phyloP scores from a whole-genome alignment of 2,888 invertebrate genomes.

The Elmis aenea region DNA sequence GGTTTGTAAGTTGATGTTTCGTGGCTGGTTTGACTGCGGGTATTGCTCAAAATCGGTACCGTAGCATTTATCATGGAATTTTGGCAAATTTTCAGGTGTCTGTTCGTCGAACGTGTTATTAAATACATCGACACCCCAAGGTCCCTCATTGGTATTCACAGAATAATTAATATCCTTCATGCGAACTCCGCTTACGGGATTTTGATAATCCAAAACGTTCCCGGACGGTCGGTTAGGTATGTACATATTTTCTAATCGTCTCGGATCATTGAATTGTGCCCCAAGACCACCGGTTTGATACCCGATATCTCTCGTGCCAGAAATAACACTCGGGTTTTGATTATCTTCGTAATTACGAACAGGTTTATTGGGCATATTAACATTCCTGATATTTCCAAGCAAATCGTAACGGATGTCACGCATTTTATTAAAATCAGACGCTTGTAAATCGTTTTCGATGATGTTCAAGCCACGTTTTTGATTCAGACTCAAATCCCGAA shows the following conservation, averaged over 20 bases:
- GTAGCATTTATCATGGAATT: too few relatives aligned
- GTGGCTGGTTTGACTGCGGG: too few relatives aligned
- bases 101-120: too few relatives aligned
- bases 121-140: too few relatives aligned
- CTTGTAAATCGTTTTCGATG: background rate
- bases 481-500: background rate
- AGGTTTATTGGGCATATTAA: too few relatives aligned
- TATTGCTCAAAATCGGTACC: too few relatives aligned
- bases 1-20: too few relatives aligned
- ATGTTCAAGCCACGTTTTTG: background rate
- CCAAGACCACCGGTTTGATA: too few relatives aligned
- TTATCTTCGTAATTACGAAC: background rate
- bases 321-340: background rate
- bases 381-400: background rate
- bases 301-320: too few relatives aligned
- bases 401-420: background rate
- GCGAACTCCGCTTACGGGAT: background rate
- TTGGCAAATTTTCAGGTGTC: too few relatives aligned
- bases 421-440: background rate
- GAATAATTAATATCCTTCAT: constrained; percentile 5
- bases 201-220: constrained; percentile 3
- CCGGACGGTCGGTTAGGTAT: background rate
- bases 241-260: background rate
- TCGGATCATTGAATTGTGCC: background rate
- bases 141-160: background rate